A percentile compares a stretch with the other conserved stretches of the same genome.
phyloP scores from a whole-genome alignment of 1,140 invertebrate species.

The Meloidogyne exigua region DNA sequence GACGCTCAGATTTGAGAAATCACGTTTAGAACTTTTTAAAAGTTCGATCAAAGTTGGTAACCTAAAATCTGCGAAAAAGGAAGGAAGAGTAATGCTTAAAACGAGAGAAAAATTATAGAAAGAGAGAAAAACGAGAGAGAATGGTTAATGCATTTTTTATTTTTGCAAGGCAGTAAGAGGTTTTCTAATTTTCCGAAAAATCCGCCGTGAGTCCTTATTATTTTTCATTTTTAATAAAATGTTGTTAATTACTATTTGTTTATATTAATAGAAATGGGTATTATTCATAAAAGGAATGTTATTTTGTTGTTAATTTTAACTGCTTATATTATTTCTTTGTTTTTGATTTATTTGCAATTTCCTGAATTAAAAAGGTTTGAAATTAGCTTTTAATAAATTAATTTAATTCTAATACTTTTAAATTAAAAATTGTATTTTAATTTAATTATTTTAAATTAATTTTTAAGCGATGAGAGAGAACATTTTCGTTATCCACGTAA shows the following conservation, averaged over 20 bases:
- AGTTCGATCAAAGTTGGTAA: too few relatives aligned
- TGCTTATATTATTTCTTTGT: conserved; percentile 22
- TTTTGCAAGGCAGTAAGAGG: too few relatives aligned
- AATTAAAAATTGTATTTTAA: background rate
- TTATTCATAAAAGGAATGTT: conserved; percentile 4
- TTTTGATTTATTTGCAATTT: conserved; percentile 40
- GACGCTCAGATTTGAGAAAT: too few relatives aligned
- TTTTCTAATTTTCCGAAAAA: too few relatives aligned
- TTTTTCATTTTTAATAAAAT: background rate
- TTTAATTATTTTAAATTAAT: background rate
- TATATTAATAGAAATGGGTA: background rate
- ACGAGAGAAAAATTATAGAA: too few relatives aligned
- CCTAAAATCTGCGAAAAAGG: too few relatives aligned
- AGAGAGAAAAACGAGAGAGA: too few relatives aligned
- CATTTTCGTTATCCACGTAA: conserved; percentile 86
- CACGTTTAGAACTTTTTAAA: too few relatives aligned
- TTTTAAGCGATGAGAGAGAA: conserved; percentile 76
- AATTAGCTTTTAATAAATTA: conserved; percentile 13
- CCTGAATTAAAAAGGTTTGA: conserved; percentile 44
- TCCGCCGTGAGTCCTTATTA: too few relatives aligned
- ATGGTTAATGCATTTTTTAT: too few relatives aligned
- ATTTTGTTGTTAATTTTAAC: conserved; percentile 27
- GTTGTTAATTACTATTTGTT: too few relatives aligned
- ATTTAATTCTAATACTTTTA: background rate
- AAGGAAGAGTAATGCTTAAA: too few relatives aligned